phyloP scores from a whole-genome alignment of 2,797 vertebrate species.

The Oceanodroma leucorhoa region DNA sequence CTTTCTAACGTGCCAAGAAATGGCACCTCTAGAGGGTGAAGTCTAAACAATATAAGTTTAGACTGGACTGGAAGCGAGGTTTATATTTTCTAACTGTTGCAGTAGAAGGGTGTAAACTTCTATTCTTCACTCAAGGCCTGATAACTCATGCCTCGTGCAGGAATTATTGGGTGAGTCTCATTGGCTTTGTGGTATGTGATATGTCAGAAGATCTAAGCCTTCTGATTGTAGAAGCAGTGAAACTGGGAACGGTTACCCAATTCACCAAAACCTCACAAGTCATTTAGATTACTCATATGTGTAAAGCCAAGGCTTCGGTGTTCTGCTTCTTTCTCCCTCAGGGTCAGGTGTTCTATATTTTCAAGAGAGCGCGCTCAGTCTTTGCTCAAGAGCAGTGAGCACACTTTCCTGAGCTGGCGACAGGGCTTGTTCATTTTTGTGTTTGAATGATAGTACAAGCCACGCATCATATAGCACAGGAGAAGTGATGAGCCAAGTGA shows the following conservation, averaged over 20 bases:
- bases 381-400: neutral
- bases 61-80: neutral
- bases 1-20: neutral
- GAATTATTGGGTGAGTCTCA: neutral
- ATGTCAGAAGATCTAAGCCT: neutral
- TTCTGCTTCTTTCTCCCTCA: neutral
- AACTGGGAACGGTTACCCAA: neutral
- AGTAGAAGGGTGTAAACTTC: neutral
- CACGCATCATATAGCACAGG: neutral
- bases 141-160: neutral
- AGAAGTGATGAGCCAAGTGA: neutral
- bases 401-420: rapidly evolving
- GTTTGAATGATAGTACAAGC: neutral
- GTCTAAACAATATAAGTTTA: neutral
- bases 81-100: neutral
- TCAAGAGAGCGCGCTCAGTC: neutral
- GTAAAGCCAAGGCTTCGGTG: neutral
- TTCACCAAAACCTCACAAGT: neutral
- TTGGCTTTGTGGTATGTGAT: neutral
- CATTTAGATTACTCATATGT: neutral
- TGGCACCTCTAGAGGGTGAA: neutral
- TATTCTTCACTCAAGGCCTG: neutral
- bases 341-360: neutral
- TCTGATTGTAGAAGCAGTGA: rapidly evolving
- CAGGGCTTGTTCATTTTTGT: neutral